Base-by-base conservation (phyloP, 1,140 invertebrate species). In the Drosophila teissieri region DNA sequence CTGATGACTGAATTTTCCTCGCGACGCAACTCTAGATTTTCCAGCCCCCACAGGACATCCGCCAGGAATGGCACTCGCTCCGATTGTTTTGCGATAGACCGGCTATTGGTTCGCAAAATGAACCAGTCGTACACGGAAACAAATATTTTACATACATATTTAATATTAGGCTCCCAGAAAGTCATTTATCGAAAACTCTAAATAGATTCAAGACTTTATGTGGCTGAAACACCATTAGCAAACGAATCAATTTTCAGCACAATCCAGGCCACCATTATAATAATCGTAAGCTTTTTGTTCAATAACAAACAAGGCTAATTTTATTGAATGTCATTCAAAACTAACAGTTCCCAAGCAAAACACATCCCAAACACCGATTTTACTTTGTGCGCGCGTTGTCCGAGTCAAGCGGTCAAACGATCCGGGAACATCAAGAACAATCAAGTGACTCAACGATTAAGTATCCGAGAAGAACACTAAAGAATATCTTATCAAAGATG, bases 1-100 rank as follows among this genome's bases (percentile, higher is more conserved):
- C 78, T 80, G 85, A 92, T 78, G 84, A 92, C 91, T 91, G 72
- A 90, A 90, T 89, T 91, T 91, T 90, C 76, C 62, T 72, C 67
- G 75, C 64, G 69, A 78, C 55, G 17, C 56, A 60, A 78, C 55
- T n/a, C 55, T 24, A 49, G 45, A 34, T 55, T 55, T 68, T 36
- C 62, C 52, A 48, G 42, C 49, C 49, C n/a, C 57, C 42, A 11
- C 78, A 80, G 78, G 78, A 80, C 69, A 54, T 63, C 37, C 49
- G 62, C 45, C 27, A 51, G 63, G 17, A 36, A 22, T 54, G 52
- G 14, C 14, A 15, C n/a, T 6, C 8, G n/a, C 14, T n/a, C 36
- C 54, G 54, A 56, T 56, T 17, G n/a, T 11, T 22, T n/a, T 22
- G 2, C 49, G 19, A 46, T 39, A 27, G 12, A 14, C 2, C 4